Percentiles rank a stretch among this genome's conserved stretches.
These are phyloP conservation scores for Petromus typicus DNA, from an alignment of 2,113 vertebrate species.

Conservation along the genomic window DNA sequence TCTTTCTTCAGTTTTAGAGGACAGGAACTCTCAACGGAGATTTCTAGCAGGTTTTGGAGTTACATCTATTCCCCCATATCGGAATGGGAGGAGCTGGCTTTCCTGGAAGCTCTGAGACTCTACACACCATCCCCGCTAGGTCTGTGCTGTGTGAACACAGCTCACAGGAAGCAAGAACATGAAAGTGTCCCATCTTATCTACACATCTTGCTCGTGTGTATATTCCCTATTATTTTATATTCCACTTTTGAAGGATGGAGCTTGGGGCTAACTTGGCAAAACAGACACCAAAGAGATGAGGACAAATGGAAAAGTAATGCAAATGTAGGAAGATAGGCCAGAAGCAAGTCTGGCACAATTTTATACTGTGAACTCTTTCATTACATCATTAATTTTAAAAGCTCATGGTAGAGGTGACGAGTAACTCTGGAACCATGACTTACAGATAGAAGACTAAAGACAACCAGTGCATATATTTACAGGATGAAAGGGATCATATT, in stretches of 20 bases:
- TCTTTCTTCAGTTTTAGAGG: too few species aligned
- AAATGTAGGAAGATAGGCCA: neutral
- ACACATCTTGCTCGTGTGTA: accelerated
- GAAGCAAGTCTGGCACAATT: neutral
- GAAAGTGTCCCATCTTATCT: neutral
- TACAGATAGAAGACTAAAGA: conserved; percentile 31
- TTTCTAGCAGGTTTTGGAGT: too few species aligned
- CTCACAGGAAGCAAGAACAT: neutral
- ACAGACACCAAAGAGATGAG: neutral
- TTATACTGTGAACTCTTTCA: neutral
- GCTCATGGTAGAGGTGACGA: neutral
- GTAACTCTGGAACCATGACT: neutral
- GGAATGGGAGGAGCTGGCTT: accelerated
- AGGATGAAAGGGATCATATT: conserved; percentile 50
- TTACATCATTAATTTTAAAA: neutral
- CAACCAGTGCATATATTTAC: neutral
- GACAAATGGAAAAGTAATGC: neutral
- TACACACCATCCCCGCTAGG: accelerated
- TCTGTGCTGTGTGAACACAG: neutral
- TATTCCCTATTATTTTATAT: neutral
- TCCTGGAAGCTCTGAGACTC: neutral
- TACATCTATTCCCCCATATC: too few species aligned
- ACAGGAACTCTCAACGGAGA: too few species aligned
- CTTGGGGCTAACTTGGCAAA: neutral
- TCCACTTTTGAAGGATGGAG: neutral